Evolutionary conservation across 2,797 vertebrate species (phyloP), one percentile per base, ranked within the genome.

Genomic region (Cygnus olor): DNA sequence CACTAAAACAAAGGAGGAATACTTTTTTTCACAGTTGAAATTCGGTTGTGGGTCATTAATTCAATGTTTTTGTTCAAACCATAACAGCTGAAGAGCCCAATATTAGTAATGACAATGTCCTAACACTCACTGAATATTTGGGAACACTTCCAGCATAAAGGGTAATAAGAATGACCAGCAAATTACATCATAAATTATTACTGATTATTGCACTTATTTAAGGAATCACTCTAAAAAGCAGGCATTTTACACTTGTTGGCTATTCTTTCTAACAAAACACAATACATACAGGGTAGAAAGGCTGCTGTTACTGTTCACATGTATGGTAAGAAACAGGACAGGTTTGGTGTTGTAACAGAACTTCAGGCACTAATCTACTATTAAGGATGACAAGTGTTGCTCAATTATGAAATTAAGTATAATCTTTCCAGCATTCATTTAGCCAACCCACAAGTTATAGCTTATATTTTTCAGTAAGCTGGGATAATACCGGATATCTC

Each of bases 341-440:
- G 47, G 77, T 81, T 20, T 72, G 47, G 40, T 86, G 56, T 45
- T 80, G 78, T 61, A 94, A 91, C 32, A 95, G 58, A 88, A 93
- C 88, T 93, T 72, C 38, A 85, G 65, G 49, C 34, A 69, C 30
- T 78, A 66, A 61, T 63, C 15, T 40, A 66, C 16, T 56, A 83
- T 76, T 92, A 70, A 13, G 20, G 30, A 79, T 60, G 49, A 89
- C 63, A 92, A 90, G 45, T 47, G 14, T 57, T 91, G 66, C 69
- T 88, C 57, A 84, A 53, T 84, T 70, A 89, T 20, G 32, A 92
- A 92, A 95, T 51, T 30, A 80, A 69, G 9, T 58, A 69, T 63
- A 68, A 76, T 53, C 32, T 68, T 83, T 60, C 69, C 40, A 80
- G 51, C 17, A 16, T 40, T 82, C 60, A 68, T 70, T 84, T 65